phyloP scores from a whole-genome alignment of 2,888 invertebrate species.

The Morpho helenor region DNA sequence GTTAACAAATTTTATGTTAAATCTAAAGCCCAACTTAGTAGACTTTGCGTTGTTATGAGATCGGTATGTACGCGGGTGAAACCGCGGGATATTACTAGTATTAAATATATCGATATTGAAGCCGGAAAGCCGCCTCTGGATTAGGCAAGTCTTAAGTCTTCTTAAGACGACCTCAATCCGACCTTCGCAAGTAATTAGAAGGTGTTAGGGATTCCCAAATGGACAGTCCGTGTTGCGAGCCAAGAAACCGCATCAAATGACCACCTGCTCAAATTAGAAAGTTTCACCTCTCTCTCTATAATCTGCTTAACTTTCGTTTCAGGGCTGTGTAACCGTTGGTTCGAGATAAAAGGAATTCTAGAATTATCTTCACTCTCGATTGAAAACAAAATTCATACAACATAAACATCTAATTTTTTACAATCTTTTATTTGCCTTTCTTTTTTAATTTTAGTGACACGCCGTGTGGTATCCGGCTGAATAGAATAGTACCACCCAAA shows the following conservation, averaged over 20 bases:
- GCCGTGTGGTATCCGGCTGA: too few species aligned
- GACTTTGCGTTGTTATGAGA: too few species aligned
- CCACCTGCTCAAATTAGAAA: constrained; percentile 13
- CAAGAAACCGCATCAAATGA: constrained; percentile 27
- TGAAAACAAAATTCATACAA: not conserved
- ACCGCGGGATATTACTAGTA: not conserved
- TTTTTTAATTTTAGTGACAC: too few species aligned
- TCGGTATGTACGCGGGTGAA: too few species aligned
- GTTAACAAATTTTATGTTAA: too few species aligned
- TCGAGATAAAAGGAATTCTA: not conserved
- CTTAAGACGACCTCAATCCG: constrained; percentile 42
- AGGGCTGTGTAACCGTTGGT: not conserved
- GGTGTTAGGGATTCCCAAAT: constrained; percentile 37
- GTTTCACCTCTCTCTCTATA: constrained; percentile 3
- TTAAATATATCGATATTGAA: constrained; percentile 1
- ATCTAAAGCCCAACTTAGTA: too few species aligned
- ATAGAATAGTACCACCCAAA: too few species aligned
- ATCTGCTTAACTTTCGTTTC: constrained; percentile 9
- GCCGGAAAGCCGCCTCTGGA: constrained; percentile 34
- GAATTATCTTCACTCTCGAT: not conserved
- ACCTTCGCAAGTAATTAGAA: constrained; percentile 44
- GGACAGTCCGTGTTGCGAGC: constrained; percentile 33
- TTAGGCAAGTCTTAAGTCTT: constrained; percentile 46
- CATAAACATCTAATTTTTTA: too few species aligned
- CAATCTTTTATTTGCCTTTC: too few species aligned